Evolutionary conservation across 2,888 invertebrate genomes (phyloP).

Genomic region (Tachina lurida): DNA sequence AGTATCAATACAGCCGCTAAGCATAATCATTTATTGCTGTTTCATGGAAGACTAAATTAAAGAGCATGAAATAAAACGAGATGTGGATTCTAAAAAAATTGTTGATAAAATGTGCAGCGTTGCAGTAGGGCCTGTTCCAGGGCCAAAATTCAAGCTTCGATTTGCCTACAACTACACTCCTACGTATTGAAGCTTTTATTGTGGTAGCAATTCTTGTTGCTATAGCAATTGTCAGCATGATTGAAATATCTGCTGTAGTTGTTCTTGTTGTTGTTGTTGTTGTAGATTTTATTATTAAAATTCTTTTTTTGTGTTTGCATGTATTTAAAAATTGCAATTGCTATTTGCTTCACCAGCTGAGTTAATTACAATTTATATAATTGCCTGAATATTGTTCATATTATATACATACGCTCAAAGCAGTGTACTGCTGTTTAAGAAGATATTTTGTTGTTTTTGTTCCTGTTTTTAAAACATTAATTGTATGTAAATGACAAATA

Average conservation of each 20-base stretch:
- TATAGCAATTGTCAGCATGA: slow-evolving; percentile 31
- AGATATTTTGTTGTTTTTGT: background rate
- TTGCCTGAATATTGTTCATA: slow-evolving; percentile 65
- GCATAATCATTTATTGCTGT: too few species aligned
- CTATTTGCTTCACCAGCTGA: slow-evolving; percentile 57
- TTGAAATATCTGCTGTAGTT: slow-evolving; percentile 51
- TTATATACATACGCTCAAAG: slow-evolving; percentile 23
- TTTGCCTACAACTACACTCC: background rate
- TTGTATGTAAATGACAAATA: slow-evolving; percentile 69
- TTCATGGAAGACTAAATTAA: too few species aligned
- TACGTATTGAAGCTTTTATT: background rate
- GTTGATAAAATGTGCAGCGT: too few species aligned
- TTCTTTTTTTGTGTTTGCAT: background rate
- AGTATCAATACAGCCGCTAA: too few species aligned
- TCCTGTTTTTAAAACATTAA: slow-evolving; percentile 42
- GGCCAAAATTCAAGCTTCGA: background rate
- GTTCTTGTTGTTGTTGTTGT: slow-evolving; percentile 48
- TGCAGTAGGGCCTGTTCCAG: background rate
- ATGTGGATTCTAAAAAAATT: too few species aligned
- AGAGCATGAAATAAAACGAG: too few species aligned
- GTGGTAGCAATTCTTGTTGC: background rate
- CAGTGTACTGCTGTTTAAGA: background rate
- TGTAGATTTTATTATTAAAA: slow-evolving; percentile 46
- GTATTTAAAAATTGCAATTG: slow-evolving; percentile 19
- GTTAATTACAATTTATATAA: slow-evolving; percentile 72